Evolutionary conservation across 2,888 invertebrate genomes (phyloP).

Genomic region (Netelia melanura): DNA sequence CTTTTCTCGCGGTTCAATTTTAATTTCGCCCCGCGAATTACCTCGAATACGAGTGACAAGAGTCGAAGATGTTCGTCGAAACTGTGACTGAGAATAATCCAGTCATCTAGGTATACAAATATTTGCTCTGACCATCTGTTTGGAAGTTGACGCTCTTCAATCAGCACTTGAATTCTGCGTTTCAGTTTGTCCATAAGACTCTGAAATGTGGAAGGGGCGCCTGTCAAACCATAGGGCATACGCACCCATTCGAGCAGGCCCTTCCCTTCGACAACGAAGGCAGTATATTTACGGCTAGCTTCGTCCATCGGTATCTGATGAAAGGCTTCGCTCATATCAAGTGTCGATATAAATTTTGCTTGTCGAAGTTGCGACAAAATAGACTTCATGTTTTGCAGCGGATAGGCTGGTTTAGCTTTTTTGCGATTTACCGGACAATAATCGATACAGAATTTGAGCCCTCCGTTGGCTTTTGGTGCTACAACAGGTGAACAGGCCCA

Average conservation of each 20-base stretch:
- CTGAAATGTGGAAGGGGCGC: slow-evolving; percentile 59
- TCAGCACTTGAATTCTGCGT: slow-evolving; percentile 38
- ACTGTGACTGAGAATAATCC: too few relatives aligned
- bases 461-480: too few relatives aligned
- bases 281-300: slow-evolving; percentile 46
- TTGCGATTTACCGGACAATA: slow-evolving; percentile 51
- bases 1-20: slow-evolving; percentile 55
- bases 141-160: slow-evolving; percentile 40
- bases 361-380: slow-evolving; percentile 51
- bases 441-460: slow-evolving; percentile 50
- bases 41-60: slow-evolving; percentile 46
- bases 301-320: slow-evolving; percentile 54
- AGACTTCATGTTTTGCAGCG: slow-evolving; percentile 49
- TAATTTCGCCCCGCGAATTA: slow-evolving; percentile 45
- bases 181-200: slow-evolving; percentile 51
- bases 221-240: slow-evolving; percentile 60
- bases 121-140: slow-evolving; percentile 57
- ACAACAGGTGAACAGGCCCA: too few relatives aligned
- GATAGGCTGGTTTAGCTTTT: slow-evolving; percentile 55
- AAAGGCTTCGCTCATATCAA: slow-evolving; percentile 28
- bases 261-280: slow-evolving; percentile 60
- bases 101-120: slow-evolving; percentile 56
- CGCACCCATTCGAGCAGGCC: slow-evolving; percentile 54
- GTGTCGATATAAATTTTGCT: slow-evolving; percentile 61
- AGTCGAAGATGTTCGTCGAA: slow-evolving; percentile 38